Percentiles rank a stretch among this genome's conserved stretches.
phyloP scores from a whole-genome alignment of 1,140 invertebrate species.

The Eciton burchellii region DNA sequence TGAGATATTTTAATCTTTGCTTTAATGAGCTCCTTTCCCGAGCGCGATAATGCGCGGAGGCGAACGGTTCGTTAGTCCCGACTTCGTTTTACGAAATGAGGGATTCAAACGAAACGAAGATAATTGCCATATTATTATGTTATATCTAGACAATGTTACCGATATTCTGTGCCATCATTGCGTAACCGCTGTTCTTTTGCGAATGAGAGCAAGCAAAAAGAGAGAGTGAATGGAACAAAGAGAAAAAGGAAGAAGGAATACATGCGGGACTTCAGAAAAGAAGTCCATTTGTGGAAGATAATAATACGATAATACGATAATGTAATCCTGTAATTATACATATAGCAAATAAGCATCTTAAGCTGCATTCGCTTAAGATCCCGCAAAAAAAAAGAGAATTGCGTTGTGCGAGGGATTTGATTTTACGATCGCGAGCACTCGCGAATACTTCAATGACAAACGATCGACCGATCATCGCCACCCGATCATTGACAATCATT shows the following conservation, averaged over 20 bases:
- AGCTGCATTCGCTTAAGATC: conserved; percentile 42
- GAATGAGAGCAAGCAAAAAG: conserved; percentile 20
- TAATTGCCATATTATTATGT: conserved; percentile 48
- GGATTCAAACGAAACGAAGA: conserved; percentile 13
- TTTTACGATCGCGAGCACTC: conserved; percentile 27
- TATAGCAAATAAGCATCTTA: conserved; percentile 41
- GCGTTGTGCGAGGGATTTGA: background rate
- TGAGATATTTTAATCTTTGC: background rate
- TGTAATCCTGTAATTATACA: conserved; percentile 26
- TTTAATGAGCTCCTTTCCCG: background rate
- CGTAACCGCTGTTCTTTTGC: conserved; percentile 15
- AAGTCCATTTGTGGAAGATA: conserved; percentile 53
- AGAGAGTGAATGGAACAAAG: background rate
- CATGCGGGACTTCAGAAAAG: conserved; percentile 22
- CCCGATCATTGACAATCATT: conserved; percentile 27
- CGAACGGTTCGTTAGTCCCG: background rate
- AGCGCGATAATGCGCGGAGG: background rate
- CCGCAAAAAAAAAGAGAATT: conserved; percentile 9
- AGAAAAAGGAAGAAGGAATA: background rate
- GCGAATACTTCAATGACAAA: conserved; percentile 18
- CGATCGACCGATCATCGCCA: conserved; percentile 1
- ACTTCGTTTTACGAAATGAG: conserved; percentile 35
- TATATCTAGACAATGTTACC: conserved; percentile 72
- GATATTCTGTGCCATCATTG: conserved; percentile 77
- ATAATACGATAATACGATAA: conserved; percentile 52